Conservation (phyloP, 2,797 vertebrate genomes). For the Falco naumanni region DNA sequence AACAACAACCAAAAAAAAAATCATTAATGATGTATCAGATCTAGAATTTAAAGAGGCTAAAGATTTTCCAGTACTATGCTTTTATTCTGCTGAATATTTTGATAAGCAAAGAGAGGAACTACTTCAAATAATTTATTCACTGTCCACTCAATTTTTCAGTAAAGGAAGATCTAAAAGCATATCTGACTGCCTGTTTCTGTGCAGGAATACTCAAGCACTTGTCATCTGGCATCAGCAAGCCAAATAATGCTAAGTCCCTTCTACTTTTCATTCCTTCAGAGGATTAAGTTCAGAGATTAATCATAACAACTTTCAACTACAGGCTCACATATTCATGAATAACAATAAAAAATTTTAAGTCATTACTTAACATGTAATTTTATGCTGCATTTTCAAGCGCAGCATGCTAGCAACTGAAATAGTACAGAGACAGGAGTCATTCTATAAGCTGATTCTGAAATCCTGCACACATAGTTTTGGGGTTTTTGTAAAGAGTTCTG, state of each 20-base stretch:
- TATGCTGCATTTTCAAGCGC: neutral
- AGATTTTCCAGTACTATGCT: neutral
- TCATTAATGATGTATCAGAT: neutral
- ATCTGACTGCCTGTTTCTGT: neutral
- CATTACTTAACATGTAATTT: neutral
- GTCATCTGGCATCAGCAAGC: neutral
- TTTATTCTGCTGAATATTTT: neutral
- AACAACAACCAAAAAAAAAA: no score
- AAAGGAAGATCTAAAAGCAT: neutral
- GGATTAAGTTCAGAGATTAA: constrained; percentile 39
- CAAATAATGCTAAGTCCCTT: constrained; percentile 4
- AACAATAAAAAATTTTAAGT: neutral
- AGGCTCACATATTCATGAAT: neutral
- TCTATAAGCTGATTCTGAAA: neutral
- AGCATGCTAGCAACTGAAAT: neutral
- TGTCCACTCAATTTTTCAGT: neutral
- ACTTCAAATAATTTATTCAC: constrained; percentile 18
- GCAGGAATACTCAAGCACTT: neutral
- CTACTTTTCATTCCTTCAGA: constrained; percentile 8
- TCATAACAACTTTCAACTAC: neutral
- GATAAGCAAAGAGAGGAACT: neutral
- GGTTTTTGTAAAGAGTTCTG: neutral
- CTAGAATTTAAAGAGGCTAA: constrained; percentile 1
- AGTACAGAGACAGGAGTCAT: neutral
- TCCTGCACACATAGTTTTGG: neutral